Evolutionary conservation across 2,888 invertebrate genomes (phyloP), one percentile per base, ranked within the genome.

Genomic region (Lasioglossum leucozonium): DNA sequence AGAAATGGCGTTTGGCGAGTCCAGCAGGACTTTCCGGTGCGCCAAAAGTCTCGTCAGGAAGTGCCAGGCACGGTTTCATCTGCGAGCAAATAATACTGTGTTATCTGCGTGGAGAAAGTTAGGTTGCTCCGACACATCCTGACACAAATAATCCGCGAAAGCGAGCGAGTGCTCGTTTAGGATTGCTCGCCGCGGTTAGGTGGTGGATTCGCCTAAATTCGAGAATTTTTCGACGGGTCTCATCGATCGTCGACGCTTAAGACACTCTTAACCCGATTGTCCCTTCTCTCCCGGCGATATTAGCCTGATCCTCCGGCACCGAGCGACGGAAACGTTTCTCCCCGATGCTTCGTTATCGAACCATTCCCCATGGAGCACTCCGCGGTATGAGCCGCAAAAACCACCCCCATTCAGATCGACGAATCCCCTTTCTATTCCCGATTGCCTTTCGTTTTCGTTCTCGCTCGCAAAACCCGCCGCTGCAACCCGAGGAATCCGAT

Each of bases 251-350:
- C 30, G 71, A 22, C 40, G 58, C 30, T 34, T 65, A 34, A 75
- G 78, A 67, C 47, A 65, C 73, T n/a, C 80, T 83, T 86, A 87
- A 87, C 83, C 77, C 78, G 86, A 86, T 86, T 81, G 83, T 62
- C 73, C 73, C 26, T 73, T 37, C 67, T 73, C 80, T 55, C 75
- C 26, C 44, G 26, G 16, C 55, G 74, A 86, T 84, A 86, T 87
- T 84, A 81, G 76, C 18, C 44, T 44, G 82, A 86, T 86, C 86
- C 81, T 37, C 67, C 44, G 58, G 84, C 86, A 77, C 74, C 77
- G 83, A 78, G 80, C 74, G 73, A 77, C 77, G 78, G 78, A 77
- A 87, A 81, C 71, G 74, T 73, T 84, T 77, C 55, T 26, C 65
- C 58, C 30, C 71, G 16, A 40, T 13, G 73, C 18, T 74, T 86